Evolutionary conservation across 1,140 invertebrate genomes (phyloP), one percentile per base, ranked within the genome.

Genomic region (Gonioctena quinquepunctata): DNA sequence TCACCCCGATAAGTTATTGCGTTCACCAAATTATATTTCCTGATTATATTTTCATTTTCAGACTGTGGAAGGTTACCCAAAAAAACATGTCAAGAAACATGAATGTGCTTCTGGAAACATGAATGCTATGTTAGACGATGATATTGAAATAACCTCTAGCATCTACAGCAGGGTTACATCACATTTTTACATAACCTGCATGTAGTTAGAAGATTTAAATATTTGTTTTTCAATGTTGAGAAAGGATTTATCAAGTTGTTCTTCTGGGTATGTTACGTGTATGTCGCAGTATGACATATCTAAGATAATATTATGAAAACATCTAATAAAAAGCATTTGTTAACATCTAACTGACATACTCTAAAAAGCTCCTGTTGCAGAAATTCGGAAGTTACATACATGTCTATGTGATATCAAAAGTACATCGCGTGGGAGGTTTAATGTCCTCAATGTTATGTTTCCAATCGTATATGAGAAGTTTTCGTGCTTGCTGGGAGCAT

Each of bases 381-480:
- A 52, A 52, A 52, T 52, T 52, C 2, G 49, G 49, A 52, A 16
- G 49, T 52, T 52, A 52, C 16, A 52, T 52, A 52, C 49, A 52
- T 52, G 2, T 52, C 49, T 4, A 52, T 52, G 49, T 52, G 49
- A 52, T n/a, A n/a, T n/a, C n/a, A n/a, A n/a, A n/a, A n/a, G n/a
- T n/a, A n/a, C n/a, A n/a, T n/a, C n/a, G n/a, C n/a, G n/a, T 42
- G 33, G 33, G 33, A 42, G 33, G 33, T 42, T 42, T 52, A 52
- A 52, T 52, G 49, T 52, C 49, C 49, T 52, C 49, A 52, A 52
- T 52, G 2, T 52, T 52, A 52, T 52, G 49, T 52, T 52, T 52
- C 49, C 7, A 52, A 52, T 11, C 49, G 49, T 52, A 2, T 52
- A 52, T 52, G 49, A 52, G 49, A 52, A 11, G 49, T 52, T 52